phyloP scores from a whole-genome alignment of 2,797 vertebrate species.

The Coracias cyanogaster region DNA sequence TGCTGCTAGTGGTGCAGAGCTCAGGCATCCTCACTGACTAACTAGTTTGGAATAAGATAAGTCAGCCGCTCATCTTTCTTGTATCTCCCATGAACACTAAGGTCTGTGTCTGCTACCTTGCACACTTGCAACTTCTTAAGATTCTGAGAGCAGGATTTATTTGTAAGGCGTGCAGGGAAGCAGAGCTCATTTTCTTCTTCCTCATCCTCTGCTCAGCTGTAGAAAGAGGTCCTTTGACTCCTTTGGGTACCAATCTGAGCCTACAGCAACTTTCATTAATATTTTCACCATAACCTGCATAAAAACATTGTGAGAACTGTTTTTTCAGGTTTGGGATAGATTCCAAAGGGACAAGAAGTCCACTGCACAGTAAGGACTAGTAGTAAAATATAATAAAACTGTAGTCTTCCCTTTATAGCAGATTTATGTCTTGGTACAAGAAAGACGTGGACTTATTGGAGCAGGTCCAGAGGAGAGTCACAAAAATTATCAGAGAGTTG shows the following conservation, averaged over 20 bases:
- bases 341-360: neutral
- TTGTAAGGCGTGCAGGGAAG: neutral
- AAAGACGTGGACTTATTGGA: no score
- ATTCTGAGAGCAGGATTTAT: neutral
- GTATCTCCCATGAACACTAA: neutral
- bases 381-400: neutral
- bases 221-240: neutral
- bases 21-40: neutral
- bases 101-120: neutral
- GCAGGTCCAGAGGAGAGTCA: no score
- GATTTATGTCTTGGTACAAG: neutral
- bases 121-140: fast-evolving
- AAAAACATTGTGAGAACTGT: neutral
- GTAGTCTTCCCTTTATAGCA: neutral
- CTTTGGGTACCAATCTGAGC: neutral
- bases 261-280: neutral
- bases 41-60: neutral
- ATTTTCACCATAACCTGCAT: neutral
- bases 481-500: no score
- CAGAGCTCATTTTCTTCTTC: neutral
- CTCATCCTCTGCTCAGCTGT: neutral
- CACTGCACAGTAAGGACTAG: neutral
- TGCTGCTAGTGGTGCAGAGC: neutral
- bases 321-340: neutral
- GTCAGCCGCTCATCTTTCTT: neutral